Base-by-base conservation (phyloP, 2,113 vertebrate genomes). In the Grallaria varia region DNA sequence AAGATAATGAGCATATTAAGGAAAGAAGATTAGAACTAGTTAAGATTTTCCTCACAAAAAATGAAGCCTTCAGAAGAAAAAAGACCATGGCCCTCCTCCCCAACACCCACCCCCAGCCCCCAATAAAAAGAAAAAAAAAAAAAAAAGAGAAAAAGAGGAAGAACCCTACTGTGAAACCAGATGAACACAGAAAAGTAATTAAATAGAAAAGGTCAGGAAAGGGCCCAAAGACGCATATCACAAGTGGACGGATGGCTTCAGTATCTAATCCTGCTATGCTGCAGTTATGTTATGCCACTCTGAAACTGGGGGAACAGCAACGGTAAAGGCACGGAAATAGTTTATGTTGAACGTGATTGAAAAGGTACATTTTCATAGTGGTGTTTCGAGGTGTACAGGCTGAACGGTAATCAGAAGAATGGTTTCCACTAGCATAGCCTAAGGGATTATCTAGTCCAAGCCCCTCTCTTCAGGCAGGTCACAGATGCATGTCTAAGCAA, bases 91-190 rank as follows among this genome's bases (percentile, higher is more conserved):
- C 8, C 8, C n/a, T 24, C 14, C 42, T 6, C 5, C 5, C 9
- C 10, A 6, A 2, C 2, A 0, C 5, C 0, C 31, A 19, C n/a
- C 5, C 5, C 9, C 10, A 6, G 2, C 2, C 0, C 5, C 0
- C 31, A 19, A 64, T 6, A 8, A 25, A 50, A 49, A 37, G 0
- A 15, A 31, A n/a, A 16, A 20, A 37, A 35, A 16, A 15, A 31
- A n/a, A 16, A 20, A 37, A 35, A 16, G 1, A 13, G 1, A 33
- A 44, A 40, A 25, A n/a, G 1, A 49, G 12, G 31, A 68, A 56
- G 14, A 88, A 24, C 3, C 12, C 7, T 47, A 53, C 40, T 31
- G 24, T 49, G 58, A 82, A 90, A 64, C 6, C 11, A 81, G 30
- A 63, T 55, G 27, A 83, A 73, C 31, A 76, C 8, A 68, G 58